Base-by-base conservation (phyloP, 2,888 invertebrate genomes). In the Aphrophora alni region DNA sequence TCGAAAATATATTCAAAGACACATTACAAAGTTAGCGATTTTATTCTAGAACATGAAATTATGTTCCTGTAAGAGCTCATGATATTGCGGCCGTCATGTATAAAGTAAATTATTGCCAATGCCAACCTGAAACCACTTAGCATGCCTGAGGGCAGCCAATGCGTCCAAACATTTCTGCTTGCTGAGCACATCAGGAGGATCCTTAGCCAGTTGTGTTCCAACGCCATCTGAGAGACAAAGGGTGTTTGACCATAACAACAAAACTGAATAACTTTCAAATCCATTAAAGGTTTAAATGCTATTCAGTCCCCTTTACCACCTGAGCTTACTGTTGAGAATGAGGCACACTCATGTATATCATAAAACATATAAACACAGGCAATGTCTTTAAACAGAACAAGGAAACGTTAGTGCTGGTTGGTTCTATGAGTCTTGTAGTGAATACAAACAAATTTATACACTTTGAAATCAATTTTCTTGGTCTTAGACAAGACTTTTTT, bases 121-220 rank as follows among this genome's bases (percentile, higher is more conserved):
- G 81, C 81, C 72, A 81, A 98, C 98, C 97, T 99, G 98, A 95
- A 99, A 99, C 98, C 99, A 99, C 93, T 99, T 99, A 93, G 98
- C 97, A 94, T 98, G 98, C 92, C 99, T 97, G 91, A 99, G 95
- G 91, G 97, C 97, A 92, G 99, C 98, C 92, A 99, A 95, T 92
- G 99, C 98, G 93, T 98, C 95, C 93, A 99, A 95, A 94, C 99
- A 99, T 93, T 98, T 98, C 93, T 97, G 96, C 93, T 97, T 97
- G 93, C 98, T 97, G 92, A 99, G 95, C 90, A 97, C 95, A 92
- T 98, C 98, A 91, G 93, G 92, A 85, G 93, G 92, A 88, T 92
- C 92, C 90, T 91, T 91, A 90, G 94, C 92, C 89, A 90, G 90
- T 87, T 88, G 27, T 38, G 75, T 88, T 88, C 88, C 88, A 87